Percentiles rank a stretch among this genome's conserved stretches.
Conservation (phyloP, 2,797 vertebrate species). For the Lacerta agilis region DNA sequence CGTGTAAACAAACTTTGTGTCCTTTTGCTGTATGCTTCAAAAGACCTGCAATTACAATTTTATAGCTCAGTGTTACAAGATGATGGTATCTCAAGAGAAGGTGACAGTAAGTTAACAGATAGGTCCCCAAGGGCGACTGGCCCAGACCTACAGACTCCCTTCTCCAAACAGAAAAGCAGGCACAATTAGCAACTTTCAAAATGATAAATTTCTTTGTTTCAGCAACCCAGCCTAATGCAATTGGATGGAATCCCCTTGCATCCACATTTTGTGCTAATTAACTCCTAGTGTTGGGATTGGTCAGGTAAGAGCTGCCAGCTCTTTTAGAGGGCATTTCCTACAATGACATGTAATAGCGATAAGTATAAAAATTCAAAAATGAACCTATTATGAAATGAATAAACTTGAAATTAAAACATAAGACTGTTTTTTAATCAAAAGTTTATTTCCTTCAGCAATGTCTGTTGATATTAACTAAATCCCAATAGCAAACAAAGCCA, state of each 20-base stretch:
- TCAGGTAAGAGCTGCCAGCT: slow-evolving; percentile 62
- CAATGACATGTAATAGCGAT: slow-evolving; percentile 46
- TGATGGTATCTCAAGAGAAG: slow-evolving; percentile 82
- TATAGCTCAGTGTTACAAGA: slow-evolving; percentile 81
- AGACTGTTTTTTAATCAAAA: background rate
- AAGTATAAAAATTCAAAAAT: slow-evolving; percentile 61
- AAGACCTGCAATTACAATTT: slow-evolving; percentile 80
- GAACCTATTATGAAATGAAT: background rate
- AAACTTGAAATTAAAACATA: background rate
- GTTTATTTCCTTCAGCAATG: background rate
- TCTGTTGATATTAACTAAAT: background rate
- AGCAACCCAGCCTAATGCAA: slow-evolving; percentile 47
- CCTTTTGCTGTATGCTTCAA: slow-evolving; percentile 73
- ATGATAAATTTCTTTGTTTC: slow-evolving; percentile 70
- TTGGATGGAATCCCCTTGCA: slow-evolving; percentile 38
- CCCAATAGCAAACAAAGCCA: background rate
- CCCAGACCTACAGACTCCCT: slow-evolving; percentile 82
- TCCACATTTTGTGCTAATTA: slow-evolving; percentile 77
- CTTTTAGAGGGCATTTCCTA: slow-evolving; percentile 60
- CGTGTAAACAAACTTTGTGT: slow-evolving; percentile 78
- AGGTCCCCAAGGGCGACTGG: slow-evolving; percentile 77
- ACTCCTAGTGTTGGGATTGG: slow-evolving; percentile 67
- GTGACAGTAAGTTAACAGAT: slow-evolving; percentile 83
- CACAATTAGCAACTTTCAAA: slow-evolving; percentile 73
- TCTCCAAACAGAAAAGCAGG: slow-evolving; percentile 78